Evolutionary conservation across 2,888 invertebrate genomes (phyloP), one percentile per base, ranked within the genome.

Genomic region (Netelia virgata): DNA sequence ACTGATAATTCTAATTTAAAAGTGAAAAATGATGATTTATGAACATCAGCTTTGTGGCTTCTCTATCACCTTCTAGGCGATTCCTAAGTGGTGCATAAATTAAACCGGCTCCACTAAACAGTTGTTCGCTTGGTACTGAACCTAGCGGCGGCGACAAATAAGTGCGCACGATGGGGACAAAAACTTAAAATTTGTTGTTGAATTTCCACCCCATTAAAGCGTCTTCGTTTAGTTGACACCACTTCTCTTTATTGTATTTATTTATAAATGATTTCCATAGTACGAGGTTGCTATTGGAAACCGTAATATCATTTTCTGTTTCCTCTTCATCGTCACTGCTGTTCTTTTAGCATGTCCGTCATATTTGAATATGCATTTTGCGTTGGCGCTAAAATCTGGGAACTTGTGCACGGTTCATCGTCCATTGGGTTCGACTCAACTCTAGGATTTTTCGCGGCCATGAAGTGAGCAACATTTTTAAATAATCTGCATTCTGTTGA

Each of bases 81-180:
- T 53, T 53, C 10, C 14, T 53, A 5, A 1, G 1, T 1, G 53
- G 53, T 11, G n/a, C 53, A 16, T 11, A 53, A n/a, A 53, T 53
- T 14, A 10, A 16, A 16, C 53, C n/a, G 14, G 11, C n/a, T 53
- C n/a, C 53, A 53, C n/a, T 50, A n/a, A 50, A 28, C 2, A 28
- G 28, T 28, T 28, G 28, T 28, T 28, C 5, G 5, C 28, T 28
- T 28, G 28, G 28, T 5, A 28, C 28, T 28, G 28, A 28, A 28
- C 5, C 28, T 28, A 5, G 3, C 28, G 28, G 28, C 5, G 28
- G 28, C 5, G 28, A 28, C 28, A 28, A 28, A 28, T 28, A 28
- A 28, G 28, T 28, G 28, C 28, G 28, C 28, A 28, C 5, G 5
- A 28, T 28, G 28, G 28, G 28, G 28, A 5, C 28, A 28, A 91